Evolutionary conservation across 2,888 invertebrate genomes (phyloP).

Genomic region (Nephrotoma appendiculata): DNA sequence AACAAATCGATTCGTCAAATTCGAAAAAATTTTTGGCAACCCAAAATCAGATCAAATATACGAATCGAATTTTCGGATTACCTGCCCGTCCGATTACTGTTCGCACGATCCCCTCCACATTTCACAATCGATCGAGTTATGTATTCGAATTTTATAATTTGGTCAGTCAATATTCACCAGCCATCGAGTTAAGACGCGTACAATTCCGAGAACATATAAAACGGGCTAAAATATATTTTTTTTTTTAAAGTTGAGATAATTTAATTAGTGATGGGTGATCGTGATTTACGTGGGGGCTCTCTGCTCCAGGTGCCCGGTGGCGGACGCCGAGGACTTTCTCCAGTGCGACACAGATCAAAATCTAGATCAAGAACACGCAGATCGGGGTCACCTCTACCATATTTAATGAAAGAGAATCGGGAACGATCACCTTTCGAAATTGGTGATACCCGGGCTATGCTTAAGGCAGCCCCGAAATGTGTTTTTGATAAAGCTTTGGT

Average conservation of each 20-base stretch:
- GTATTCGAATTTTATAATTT: neutral
- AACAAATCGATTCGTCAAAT: constrained; percentile 1
- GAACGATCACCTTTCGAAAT: constrained; percentile 33
- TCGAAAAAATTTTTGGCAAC: neutral
- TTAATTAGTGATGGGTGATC: constrained; percentile 4
- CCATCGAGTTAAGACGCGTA: neutral
- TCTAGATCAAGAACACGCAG: constrained; percentile 11
- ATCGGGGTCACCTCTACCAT: constrained; percentile 32
- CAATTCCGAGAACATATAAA: neutral
- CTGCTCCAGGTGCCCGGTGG: constrained; percentile 1
- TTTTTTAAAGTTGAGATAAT: neutral
- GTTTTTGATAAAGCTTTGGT: constrained; percentile 31
- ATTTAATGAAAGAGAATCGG: constrained; percentile 30
- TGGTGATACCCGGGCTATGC: constrained; percentile 26
- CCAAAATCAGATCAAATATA: neutral
- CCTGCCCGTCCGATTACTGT: neutral
- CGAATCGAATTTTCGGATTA: neutral
- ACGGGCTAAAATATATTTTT: neutral
- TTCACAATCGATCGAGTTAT: neutral
- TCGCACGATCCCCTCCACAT: neutral
- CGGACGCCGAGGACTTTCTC: neutral
- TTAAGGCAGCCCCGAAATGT: constrained; percentile 27
- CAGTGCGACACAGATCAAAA: constrained; percentile 1
- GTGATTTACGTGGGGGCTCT: neutral
- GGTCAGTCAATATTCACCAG: neutral